A percentile compares a stretch with the other conserved stretches of the same genome.
phyloP scores from a whole-genome alignment of 2,113 vertebrate genomes.

The Antechinus flavipes region DNA sequence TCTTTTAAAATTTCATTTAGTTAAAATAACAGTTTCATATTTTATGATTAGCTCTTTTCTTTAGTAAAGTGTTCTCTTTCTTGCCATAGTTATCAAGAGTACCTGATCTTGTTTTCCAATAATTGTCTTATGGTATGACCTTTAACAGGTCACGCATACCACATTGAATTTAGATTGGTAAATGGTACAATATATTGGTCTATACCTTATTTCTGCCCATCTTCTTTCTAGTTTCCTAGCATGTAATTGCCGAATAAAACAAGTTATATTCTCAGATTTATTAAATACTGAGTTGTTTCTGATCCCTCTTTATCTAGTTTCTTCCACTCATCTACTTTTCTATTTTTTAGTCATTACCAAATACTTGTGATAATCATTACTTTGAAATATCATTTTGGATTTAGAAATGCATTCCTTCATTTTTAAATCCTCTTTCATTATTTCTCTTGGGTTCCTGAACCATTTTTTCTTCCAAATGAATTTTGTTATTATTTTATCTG shows the following conservation, averaged over 20 bases:
- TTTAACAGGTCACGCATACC: neutral
- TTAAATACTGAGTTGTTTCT: neutral
- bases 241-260: neutral
- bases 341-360: neutral
- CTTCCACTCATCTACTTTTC: neutral
- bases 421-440: neutral
- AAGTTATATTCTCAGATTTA: neutral
- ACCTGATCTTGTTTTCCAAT: neutral
- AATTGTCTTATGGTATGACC: neutral
- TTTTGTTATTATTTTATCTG: neutral
- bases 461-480: neutral
- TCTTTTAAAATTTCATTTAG: neutral
- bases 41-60: neutral
- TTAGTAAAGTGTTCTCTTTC: neutral
- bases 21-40: neutral
- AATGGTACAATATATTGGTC: neutral
- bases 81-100: neutral
- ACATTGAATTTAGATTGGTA: neutral
- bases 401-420: neutral
- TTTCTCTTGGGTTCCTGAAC: neutral
- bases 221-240: neutral
- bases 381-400: neutral
- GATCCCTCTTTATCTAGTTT: neutral
- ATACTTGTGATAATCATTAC: neutral
- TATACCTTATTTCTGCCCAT: neutral